phyloP scores from a whole-genome alignment of 2,113 vertebrate genomes.

The Sander vitreus region DNA sequence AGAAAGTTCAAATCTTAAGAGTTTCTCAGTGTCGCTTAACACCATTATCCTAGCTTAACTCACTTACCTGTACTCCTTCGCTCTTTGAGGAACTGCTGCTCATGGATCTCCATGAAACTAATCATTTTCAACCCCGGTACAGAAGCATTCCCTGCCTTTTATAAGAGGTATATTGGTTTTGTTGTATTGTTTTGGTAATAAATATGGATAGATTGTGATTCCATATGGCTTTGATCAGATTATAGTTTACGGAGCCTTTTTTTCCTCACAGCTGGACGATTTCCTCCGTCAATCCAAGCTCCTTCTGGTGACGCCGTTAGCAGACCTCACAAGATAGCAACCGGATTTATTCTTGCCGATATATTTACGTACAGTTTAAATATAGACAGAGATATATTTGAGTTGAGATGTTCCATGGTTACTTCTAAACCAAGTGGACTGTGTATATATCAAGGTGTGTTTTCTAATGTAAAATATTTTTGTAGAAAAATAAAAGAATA shows the following conservation, averaged over 20 bases:
- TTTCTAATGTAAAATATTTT: slow-evolving; percentile 88
- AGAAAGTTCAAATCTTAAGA: slow-evolving; percentile 8
- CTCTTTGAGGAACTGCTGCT: slow-evolving; percentile 21
- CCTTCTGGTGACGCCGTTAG: slow-evolving; percentile 26
- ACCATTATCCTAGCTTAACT: slow-evolving; percentile 15
- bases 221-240: slow-evolving; percentile 52
- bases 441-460: slow-evolving; percentile 82
- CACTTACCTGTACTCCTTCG: slow-evolving; percentile 15
- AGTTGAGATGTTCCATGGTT: slow-evolving; percentile 70
- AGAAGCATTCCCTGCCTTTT: slow-evolving; percentile 35
- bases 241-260: slow-evolving; percentile 4
- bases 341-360: slow-evolving; percentile 64
- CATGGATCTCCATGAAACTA: slow-evolving; percentile 13
- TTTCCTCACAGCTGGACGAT: neutral
- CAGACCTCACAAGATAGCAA: slow-evolving; percentile 56
- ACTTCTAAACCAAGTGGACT: slow-evolving; percentile 60
- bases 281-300: slow-evolving; percentile 7
- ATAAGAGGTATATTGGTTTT: slow-evolving; percentile 46
- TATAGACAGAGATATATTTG: slow-evolving; percentile 83
- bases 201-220: slow-evolving; percentile 63
- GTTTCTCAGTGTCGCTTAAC: slow-evolving; percentile 3
- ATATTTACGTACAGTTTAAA: slow-evolving; percentile 80
- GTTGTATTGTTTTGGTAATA: slow-evolving; percentile 72
- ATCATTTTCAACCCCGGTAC: slow-evolving; percentile 14
- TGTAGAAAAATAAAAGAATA: slow-evolving; percentile 79